phyloP scores from a whole-genome alignment of 2,113 vertebrate genomes.

The Atrichornis clamosus region DNA sequence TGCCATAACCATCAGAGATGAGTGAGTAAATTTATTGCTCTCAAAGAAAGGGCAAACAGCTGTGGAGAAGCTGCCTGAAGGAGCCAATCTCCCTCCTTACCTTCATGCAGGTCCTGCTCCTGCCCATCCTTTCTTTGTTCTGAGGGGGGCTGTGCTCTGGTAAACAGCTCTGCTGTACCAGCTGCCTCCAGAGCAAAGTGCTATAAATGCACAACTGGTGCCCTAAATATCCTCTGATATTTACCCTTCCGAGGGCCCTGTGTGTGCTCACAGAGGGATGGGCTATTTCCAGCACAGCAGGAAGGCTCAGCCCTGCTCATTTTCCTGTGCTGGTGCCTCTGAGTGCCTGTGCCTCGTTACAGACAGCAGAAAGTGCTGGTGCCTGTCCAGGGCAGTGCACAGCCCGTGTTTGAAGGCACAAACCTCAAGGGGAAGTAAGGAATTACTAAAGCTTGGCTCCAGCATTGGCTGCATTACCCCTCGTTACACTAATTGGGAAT shows the following conservation, averaged over 20 bases:
- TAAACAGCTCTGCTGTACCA: background rate
- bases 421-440: background rate
- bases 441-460: background rate
- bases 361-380: background rate
- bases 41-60: background rate
- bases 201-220: background rate
- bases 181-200: background rate
- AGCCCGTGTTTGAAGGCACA: background rate
- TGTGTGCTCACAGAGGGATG: background rate
- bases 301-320: background rate
- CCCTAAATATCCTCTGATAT: background rate
- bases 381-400: background rate
- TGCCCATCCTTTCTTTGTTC: background rate
- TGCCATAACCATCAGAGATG: background rate
- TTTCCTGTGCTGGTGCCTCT: background rate
- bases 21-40: background rate
- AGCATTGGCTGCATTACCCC: background rate
- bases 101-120: background rate
- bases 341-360: background rate
- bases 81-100: background rate
- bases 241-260: background rate
- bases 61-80: background rate
- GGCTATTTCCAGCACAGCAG: background rate
- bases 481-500: accelerated
- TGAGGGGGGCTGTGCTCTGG: background rate